A percentile compares a stretch with the other conserved stretches of the same genome.
phyloP scores from a whole-genome alignment of 2,113 vertebrate species.

The Spermophilus dauricus region DNA sequence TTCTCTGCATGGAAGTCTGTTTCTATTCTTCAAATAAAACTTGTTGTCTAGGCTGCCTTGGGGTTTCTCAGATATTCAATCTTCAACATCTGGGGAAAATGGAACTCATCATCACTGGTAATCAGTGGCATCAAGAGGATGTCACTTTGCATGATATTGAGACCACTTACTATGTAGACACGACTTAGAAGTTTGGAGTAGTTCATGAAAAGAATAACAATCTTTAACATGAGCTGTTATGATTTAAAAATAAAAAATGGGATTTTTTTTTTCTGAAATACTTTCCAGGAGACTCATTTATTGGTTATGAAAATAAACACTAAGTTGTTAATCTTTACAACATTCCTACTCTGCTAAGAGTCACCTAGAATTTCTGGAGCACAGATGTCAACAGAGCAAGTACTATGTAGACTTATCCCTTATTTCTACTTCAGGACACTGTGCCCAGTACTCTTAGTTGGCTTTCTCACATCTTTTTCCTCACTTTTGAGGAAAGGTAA shows the following conservation, averaged over 20 bases:
- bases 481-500: neutral
- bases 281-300: neutral
- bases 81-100: no score
- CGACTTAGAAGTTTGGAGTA: constrained; percentile 11
- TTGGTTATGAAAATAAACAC: neutral
- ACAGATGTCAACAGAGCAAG: neutral
- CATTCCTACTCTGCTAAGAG: neutral
- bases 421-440: neutral
- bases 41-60: no score
- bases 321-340: neutral
- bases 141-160: neutral
- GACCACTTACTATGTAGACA: neutral
- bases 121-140: neutral
- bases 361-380: neutral
- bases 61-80: no score
- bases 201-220: neutral
- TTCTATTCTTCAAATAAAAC: no score
- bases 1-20: no score
- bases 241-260: constrained; percentile 14
- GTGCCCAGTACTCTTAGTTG: neutral
- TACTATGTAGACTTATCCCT: neutral
- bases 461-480: neutral
- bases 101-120: no score
- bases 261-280: constrained; percentile 43
- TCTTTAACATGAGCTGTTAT: neutral